Evolutionary conservation across 2,113 vertebrate species (phyloP), one percentile per base, ranked within the genome.

Genomic region (Syrmaticus mikado): DNA sequence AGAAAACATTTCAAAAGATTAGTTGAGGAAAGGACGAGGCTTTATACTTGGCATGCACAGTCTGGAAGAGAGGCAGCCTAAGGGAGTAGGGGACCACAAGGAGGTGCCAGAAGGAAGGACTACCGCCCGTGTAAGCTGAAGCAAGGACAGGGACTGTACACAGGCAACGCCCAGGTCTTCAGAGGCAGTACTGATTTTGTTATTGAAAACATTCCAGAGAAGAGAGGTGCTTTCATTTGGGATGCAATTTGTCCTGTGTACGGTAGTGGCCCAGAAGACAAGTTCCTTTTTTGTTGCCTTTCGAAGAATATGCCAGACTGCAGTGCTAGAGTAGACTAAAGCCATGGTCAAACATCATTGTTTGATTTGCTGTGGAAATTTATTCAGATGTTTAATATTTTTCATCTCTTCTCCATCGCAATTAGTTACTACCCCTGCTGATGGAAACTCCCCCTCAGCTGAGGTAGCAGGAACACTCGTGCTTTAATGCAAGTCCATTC

Each of bases 181-280:
- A 55, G 22, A 21, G 13, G 14, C 30, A 28, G 32, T 60, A 91
- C n/a, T 45, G 24, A 72, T 75, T 60, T 71, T 60, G 30, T 46
- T 48, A 64, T 46, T 34, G 11, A 86, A 55, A 89, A 67, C 11
- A 89, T 21, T 14, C 19, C 7, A 32, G 11, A 48, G 11, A 68
- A 75, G 15, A n/a, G 10, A 80, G 45, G 4, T 61, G 28, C 20
- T 50, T 86, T 71, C 25, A 82, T 32, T 27, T 32, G 24, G 6
- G 6, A 74, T 13, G 40, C 22, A 80, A 60, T 24, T 64, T 0
- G 0, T 28, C 24, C 46, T 22, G 53, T 21, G 18, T 45, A 17
- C 6, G 13, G 25, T 38, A 84, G 78, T 2, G 6, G 32, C 74
- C 74, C 3, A 61, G 65, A 85, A 77, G 4, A 22, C 11, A 76